Percentiles rank a stretch among this genome's conserved stretches.
Evolutionary conservation across 1,140 invertebrate species (phyloP).

Genomic region (Apis dorsata): DNA sequence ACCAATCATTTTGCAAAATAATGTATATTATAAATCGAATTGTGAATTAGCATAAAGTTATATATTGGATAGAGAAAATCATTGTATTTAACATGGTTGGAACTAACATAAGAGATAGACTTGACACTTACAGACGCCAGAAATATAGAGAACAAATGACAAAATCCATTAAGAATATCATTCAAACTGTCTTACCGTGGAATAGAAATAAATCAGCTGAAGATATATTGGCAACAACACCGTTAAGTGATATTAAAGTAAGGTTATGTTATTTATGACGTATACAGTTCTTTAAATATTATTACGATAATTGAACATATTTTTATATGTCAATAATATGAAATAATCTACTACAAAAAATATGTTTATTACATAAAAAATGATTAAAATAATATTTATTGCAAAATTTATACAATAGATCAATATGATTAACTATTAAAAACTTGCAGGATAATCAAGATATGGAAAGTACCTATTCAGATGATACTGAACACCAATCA

Average conservation of each 20-base stretch:
- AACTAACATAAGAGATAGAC: constrained; percentile 66
- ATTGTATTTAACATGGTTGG: neutral
- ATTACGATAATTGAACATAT: neutral
- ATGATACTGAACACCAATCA: constrained; percentile 64
- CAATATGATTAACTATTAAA: constrained; percentile 9
- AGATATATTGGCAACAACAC: neutral
- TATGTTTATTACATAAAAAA: neutral
- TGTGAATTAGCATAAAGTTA: neutral
- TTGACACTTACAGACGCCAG: constrained; percentile 67
- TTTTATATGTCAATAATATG: neutral
- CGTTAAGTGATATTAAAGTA: constrained; percentile 57
- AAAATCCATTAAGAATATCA: constrained; percentile 63
- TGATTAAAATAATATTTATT: constrained; percentile 6
- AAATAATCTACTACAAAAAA: neutral
- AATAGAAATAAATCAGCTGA: constrained; percentile 22
- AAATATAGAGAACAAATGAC: constrained; percentile 67
- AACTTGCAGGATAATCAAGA: constrained; percentile 69
- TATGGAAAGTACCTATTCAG: constrained; percentile 62
- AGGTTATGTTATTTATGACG: constrained; percentile 57
- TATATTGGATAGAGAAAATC: neutral
- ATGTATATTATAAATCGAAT: neutral
- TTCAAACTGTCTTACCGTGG: constrained; percentile 65
- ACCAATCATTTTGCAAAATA: neutral
- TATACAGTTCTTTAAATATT: neutral
- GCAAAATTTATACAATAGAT: neutral